phyloP scores from a whole-genome alignment of 2,113 vertebrate species.

The Neogobius melanostomus region DNA sequence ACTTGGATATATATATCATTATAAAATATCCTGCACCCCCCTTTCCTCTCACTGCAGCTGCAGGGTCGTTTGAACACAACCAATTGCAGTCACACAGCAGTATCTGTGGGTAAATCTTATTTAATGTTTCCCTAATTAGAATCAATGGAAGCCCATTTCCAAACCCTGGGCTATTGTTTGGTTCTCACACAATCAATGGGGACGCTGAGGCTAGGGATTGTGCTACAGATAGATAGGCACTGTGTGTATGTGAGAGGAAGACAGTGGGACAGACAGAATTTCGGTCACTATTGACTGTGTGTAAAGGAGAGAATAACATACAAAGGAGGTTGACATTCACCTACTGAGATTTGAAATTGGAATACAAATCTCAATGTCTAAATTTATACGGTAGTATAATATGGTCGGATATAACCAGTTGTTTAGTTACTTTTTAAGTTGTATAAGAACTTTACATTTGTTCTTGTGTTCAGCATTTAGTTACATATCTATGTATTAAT shows the following conservation, averaged over 20 bases:
- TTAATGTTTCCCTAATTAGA: constrained; percentile 99
- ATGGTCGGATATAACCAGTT: too few relatives aligned
- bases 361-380: not conserved
- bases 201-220: constrained; percentile 66
- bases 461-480: not conserved
- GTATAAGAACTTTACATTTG: not conserved
- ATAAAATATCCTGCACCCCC: constrained; percentile 25
- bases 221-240: constrained; percentile 54
- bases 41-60: constrained; percentile 51
- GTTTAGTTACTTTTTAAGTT: too few relatives aligned
- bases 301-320: constrained; percentile 43
- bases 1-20: constrained; percentile 24
- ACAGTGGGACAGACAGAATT: constrained; percentile 40
- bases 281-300: constrained; percentile 46
- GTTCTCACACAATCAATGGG: constrained; percentile 83
- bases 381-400: not conserved
- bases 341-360: not conserved
- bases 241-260: constrained; percentile 48
- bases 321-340: constrained; percentile 34
- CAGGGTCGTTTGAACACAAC: constrained; percentile 68
- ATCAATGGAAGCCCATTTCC: constrained; percentile 97
- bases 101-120: constrained; percentile 93
- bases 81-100: constrained; percentile 75
- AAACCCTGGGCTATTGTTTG: constrained; percentile 81
- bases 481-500: too few relatives aligned